Evolutionary conservation across 2,113 vertebrate genomes (phyloP).

Genomic region (Crotophaga sulcirostris): DNA sequence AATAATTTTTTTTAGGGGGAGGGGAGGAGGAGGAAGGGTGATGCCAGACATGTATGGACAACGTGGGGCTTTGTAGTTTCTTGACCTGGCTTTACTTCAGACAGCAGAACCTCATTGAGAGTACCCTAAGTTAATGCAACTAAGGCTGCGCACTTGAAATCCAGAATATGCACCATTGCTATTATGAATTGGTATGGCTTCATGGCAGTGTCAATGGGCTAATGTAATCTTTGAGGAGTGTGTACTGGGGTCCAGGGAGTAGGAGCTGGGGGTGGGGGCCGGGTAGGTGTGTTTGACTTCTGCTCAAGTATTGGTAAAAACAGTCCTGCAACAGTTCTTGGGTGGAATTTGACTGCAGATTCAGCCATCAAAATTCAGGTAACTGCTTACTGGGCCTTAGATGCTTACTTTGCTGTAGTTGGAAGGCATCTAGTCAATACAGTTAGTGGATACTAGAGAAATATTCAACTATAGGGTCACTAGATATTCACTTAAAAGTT

Average conservation of each 20-base stretch:
- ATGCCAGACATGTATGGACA: conserved; percentile 10
- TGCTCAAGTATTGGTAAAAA: not conserved
- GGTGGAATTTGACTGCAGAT: not conserved
- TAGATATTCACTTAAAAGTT: not conserved
- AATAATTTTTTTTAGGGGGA: not conserved
- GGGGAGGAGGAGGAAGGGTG: not conserved
- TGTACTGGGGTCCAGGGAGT: not conserved
- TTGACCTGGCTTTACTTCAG: conserved; percentile 38
- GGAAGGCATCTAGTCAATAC: not conserved
- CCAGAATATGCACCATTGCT: not conserved
- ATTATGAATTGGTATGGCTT: not conserved
- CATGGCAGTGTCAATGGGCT: not conserved
- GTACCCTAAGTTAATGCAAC: not conserved
- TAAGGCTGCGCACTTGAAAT: not conserved
- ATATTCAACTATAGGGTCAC: not conserved
- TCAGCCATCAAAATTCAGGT: not conserved
- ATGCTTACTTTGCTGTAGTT: not conserved
- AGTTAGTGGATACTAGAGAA: not conserved
- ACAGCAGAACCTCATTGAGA: not conserved
- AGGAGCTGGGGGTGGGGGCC: not conserved
- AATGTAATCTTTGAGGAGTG: not conserved
- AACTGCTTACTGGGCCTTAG: not conserved
- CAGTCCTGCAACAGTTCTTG: not conserved
- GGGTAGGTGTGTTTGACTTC: not conserved
- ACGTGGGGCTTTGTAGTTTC: conserved; percentile 17